Percentiles rank a stretch among this genome's conserved stretches.
Conservation (phyloP, 2,797 vertebrate genomes). For the Sebastes dallii region DNA sequence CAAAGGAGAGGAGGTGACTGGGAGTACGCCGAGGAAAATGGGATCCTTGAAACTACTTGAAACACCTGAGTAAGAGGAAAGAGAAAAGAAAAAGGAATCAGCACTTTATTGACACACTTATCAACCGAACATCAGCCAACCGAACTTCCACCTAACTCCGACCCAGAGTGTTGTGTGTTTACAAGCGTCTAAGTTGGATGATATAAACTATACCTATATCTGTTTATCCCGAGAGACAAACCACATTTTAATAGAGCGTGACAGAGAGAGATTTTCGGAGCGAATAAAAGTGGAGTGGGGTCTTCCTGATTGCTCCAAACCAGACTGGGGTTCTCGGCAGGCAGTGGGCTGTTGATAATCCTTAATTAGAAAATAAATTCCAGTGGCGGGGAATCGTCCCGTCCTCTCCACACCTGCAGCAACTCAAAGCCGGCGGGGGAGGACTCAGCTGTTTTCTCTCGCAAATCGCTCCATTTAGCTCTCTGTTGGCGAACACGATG, state of each 20-base stretch:
- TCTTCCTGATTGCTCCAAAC: slow-evolving; percentile 58
- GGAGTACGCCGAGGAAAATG: background rate
- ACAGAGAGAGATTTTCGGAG: slow-evolving; percentile 42
- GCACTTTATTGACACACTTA: slow-evolving; percentile 1
- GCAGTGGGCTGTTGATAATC: slow-evolving; percentile 79
- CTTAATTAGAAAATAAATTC: slow-evolving; percentile 81
- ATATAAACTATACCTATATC: slow-evolving; percentile 25
- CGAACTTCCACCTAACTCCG: background rate
- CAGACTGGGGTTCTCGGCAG: slow-evolving; percentile 59
- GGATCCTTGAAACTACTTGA: slow-evolving; percentile 2
- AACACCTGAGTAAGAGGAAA: slow-evolving; percentile 1
- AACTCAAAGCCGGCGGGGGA: slow-evolving; percentile 48
- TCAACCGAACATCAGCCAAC: background rate
- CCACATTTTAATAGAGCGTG: slow-evolving; percentile 40
- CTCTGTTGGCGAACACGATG: slow-evolving; percentile 46
- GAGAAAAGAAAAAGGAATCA: background rate
- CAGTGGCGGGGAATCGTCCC: slow-evolving; percentile 61
- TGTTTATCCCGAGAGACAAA: slow-evolving; percentile 26
- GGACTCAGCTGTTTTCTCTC: slow-evolving; percentile 61
- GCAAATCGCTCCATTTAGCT: slow-evolving; percentile 59
- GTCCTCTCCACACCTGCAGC: slow-evolving; percentile 70
- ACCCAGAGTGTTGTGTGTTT: background rate
- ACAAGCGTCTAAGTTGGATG: slow-evolving; percentile 4
- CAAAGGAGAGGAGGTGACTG: slow-evolving; percentile 11
- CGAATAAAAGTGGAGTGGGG: slow-evolving; percentile 43